phyloP scores from a whole-genome alignment of 2,113 vertebrate genomes.

The Cyprinodon brontotheroides region DNA sequence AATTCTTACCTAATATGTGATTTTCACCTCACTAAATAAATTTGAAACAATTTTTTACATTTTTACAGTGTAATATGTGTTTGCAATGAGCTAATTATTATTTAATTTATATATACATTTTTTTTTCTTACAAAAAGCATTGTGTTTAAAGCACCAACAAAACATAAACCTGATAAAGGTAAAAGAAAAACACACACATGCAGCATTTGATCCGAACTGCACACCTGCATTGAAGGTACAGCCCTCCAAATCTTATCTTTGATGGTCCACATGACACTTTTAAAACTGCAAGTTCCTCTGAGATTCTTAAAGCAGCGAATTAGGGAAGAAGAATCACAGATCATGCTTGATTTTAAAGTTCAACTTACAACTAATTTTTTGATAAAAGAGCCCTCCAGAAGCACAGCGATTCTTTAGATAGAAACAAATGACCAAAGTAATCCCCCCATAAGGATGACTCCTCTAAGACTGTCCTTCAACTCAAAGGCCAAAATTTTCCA shows the following conservation, averaged over 20 bases:
- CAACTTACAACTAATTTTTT: conserved; percentile 9
- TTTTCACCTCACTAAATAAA: no score
- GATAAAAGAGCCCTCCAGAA: conserved; percentile 31
- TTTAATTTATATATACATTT: no score
- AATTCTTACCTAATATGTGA: no score
- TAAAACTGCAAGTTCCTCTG: conserved; percentile 19
- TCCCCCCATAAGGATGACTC: no score
- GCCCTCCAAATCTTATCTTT: conserved; percentile 28
- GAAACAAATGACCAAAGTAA: background rate
- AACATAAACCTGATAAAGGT: conserved; percentile 24
- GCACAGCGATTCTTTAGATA: conserved; percentile 16
- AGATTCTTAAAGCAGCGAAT: conserved; percentile 49
- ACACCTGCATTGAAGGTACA: conserved; percentile 17
- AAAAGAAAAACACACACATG: background rate
- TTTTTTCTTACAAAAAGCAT: background rate
- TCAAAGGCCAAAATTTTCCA: background rate
- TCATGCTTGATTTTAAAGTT: conserved; percentile 28
- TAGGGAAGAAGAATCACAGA: conserved; percentile 23
- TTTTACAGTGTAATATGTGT: no score
- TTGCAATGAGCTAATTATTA: no score
- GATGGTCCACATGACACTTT: conserved; percentile 26
- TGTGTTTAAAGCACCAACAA: conserved; percentile 9
- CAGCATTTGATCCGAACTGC: conserved; percentile 9
- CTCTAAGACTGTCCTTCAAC: background rate
- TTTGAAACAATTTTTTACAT: no score